Conservation (phyloP, 2,797 vertebrate species). For the Zonotrichia albicollis region DNA sequence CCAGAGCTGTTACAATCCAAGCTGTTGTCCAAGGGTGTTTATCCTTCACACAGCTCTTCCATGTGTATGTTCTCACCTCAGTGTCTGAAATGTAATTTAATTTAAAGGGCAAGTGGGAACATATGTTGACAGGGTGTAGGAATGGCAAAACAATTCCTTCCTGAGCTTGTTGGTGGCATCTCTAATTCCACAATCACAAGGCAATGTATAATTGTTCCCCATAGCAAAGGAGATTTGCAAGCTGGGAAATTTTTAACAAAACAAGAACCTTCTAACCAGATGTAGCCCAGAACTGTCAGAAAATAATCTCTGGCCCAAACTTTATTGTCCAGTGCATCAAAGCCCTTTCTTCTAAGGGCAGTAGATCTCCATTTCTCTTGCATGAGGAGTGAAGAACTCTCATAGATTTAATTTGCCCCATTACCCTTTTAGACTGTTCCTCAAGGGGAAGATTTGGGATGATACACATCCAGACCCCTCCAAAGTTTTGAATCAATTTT, state of each 20-base stretch:
- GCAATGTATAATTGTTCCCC: neutral
- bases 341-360: neutral
- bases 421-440: neutral
- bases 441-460: neutral
- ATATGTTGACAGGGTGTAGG: neutral
- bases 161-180: neutral
- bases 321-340: neutral
- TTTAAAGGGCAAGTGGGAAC: neutral
- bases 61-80: neutral
- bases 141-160: neutral
- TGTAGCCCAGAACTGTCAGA: neutral
- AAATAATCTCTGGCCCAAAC: neutral
- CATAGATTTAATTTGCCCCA: neutral
- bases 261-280: neutral
- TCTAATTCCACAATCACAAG: neutral
- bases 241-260: neutral
- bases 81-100: neutral
- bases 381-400: neutral
- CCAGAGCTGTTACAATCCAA: neutral
- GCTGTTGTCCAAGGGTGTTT: neutral
- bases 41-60: neutral
- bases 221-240: neutral
- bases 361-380: neutral
- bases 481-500: neutral
- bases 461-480: neutral